Percentiles rank a stretch among this genome's conserved stretches.
These are phyloP conservation scores for Gari tellinella DNA, from an alignment of 2,888 invertebrate species.

Conservation along the genomic window DNA sequence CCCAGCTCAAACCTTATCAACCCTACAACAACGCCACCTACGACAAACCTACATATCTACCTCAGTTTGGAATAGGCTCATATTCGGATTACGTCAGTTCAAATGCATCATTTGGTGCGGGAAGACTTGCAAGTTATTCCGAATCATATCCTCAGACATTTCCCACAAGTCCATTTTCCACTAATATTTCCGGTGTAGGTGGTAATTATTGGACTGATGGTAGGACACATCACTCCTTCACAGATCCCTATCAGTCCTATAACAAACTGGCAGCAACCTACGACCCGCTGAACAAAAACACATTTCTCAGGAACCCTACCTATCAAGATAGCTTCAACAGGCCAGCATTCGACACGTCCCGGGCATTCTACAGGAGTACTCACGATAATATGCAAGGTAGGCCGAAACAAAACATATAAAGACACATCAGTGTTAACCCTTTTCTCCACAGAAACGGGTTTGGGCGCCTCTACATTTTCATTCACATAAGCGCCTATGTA, in stretches of 20 bases:
- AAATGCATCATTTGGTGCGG: conserved; percentile 47
- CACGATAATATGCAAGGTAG: conserved; percentile 75
- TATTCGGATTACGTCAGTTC: conserved; percentile 72
- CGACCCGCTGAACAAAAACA: conserved; percentile 69
- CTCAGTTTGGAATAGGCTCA: conserved; percentile 71
- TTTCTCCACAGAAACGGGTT: too few relatives aligned
- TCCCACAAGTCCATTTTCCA: conserved; percentile 60
- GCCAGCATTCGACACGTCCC: conserved; percentile 67
- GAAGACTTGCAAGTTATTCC: conserved; percentile 60
- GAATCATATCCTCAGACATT: conserved; percentile 67
- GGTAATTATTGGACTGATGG: conserved; percentile 69
- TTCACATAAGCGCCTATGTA: too few relatives aligned
- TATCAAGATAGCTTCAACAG: conserved; percentile 69
- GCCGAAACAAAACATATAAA: too few relatives aligned
- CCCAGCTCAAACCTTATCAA: conserved; percentile 69
- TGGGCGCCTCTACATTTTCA: too few relatives aligned
- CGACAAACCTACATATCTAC: conserved; percentile 71
- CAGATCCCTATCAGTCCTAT: conserved; percentile 68
- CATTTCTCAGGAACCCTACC: conserved; percentile 61
- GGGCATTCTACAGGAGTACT: conserved; percentile 66
- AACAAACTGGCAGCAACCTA: conserved; percentile 68
- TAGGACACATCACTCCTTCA: conserved; percentile 59
- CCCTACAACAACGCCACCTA: conserved; percentile 57
- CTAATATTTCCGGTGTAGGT: conserved; percentile 59
- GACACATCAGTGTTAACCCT: too few relatives aligned